Conservation (phyloP, 53 echinoderm and acorn worm species). For the Hippasteria phrygiana region DNA sequence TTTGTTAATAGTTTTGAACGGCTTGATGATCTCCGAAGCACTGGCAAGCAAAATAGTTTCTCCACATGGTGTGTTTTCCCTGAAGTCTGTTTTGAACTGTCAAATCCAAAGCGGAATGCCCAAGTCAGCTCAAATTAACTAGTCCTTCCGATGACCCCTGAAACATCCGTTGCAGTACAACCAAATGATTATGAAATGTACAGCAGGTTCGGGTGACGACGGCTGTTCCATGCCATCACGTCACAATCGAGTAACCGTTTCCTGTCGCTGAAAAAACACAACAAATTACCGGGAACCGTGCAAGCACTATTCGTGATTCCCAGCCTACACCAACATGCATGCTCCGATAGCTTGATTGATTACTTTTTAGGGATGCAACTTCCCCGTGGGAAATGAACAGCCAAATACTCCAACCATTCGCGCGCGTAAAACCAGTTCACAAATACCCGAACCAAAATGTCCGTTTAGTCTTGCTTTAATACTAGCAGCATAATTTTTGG, state of each 20-base stretch:
- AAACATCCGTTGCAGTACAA: neutral
- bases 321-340: too few species aligned
- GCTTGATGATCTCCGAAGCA: too few species aligned
- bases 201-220: neutral
- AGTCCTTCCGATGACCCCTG: conserved; percentile 10
- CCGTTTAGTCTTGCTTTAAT: too few species aligned
- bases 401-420: too few species aligned
- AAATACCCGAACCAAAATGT: too few species aligned
- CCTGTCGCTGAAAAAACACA: neutral
- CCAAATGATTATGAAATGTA: neutral
- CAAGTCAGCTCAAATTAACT: neutral
- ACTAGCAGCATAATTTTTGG: too few species aligned
- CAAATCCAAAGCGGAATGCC: neutral
- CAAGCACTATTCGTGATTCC: neutral
- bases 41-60: neutral
- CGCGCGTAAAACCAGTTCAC: too few species aligned
- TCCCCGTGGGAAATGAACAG: too few species aligned
- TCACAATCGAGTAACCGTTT: neutral
- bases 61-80: neutral
- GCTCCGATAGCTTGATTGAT: too few species aligned
- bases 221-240: neutral
- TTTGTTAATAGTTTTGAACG: too few species aligned
- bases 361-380: too few species aligned
- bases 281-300: neutral
- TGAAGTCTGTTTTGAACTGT: neutral